A percentile compares a stretch with the other conserved stretches of the same genome.
phyloP scores from a whole-genome alignment of 2,888 invertebrate species.

The Drosophila prostipennis region DNA sequence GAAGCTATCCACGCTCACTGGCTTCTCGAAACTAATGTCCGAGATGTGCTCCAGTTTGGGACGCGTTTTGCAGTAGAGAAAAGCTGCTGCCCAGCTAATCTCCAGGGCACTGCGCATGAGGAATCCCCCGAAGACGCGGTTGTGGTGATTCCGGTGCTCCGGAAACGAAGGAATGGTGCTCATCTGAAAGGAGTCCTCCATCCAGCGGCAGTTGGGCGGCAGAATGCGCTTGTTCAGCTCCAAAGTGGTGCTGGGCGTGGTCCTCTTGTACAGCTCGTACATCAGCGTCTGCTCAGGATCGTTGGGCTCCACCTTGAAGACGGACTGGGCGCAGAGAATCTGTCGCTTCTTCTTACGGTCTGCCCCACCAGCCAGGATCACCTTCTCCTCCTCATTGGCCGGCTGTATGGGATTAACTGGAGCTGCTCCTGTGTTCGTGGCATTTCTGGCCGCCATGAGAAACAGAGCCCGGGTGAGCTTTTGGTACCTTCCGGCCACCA shows the following conservation, averaged over 20 bases:
- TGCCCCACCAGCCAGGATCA: conserved; percentile 86
- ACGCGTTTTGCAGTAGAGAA: conserved; percentile 86
- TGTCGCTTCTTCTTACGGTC: conserved; percentile 85
- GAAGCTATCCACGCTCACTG: conserved; percentile 90
- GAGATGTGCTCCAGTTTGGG: conserved; percentile 88
- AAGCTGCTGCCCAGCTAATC: conserved; percentile 88
- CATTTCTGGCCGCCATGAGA: conserved; percentile 89
- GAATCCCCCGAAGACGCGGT: conserved; percentile 91
- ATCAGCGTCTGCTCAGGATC: conserved; percentile 88
- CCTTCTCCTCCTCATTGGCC: conserved; percentile 87
- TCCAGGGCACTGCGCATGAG: conserved; percentile 92
- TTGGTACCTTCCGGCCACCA: conserved; percentile 84
- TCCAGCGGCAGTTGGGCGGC: conserved; percentile 87
- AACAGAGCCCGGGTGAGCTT: conserved; percentile 88
- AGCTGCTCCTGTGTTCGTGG: conserved; percentile 86
- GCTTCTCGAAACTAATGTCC: conserved; percentile 89
- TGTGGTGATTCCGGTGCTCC: conserved; percentile 90
- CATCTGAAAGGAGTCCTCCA: conserved; percentile 86
- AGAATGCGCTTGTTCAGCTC: conserved; percentile 85
- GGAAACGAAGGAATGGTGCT: conserved; percentile 87
- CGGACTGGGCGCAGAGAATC: conserved; percentile 85
- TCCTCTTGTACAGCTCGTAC: conserved; percentile 88
- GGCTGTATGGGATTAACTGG: conserved; percentile 86
- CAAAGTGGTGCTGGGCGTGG: conserved; percentile 85
- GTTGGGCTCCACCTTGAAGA: conserved; percentile 88